These are phyloP conservation scores for Julus scanicus DNA, from an alignment of 2,888 invertebrate genomes.

Conservation along the genomic window DNA sequence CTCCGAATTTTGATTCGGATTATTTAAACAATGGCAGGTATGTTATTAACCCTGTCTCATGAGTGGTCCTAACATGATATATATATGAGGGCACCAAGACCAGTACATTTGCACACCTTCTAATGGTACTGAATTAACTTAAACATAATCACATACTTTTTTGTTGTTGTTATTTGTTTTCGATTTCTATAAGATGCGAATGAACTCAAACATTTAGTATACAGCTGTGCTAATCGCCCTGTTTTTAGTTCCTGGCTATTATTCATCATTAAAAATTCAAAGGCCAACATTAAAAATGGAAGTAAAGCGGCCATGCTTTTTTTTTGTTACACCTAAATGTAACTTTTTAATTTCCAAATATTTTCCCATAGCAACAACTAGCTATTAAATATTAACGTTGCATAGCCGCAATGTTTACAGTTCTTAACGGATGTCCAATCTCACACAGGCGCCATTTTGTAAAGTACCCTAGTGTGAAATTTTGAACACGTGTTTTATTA, in stretches of 20 bases:
- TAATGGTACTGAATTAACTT: too few relatives aligned
- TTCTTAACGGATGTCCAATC: not conserved
- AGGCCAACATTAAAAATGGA: slow-evolving; percentile 34
- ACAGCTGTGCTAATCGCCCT: not conserved
- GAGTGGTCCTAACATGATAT: too few relatives aligned
- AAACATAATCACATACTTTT: too few relatives aligned
- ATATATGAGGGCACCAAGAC: too few relatives aligned
- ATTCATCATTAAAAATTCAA: not conserved
- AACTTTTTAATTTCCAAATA: not conserved
- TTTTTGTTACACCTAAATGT: not conserved
- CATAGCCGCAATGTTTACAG: not conserved
- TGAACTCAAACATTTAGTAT: not conserved
- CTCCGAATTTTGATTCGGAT: too few relatives aligned
- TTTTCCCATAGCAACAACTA: not conserved
- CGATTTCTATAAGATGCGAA: slow-evolving; percentile 25
- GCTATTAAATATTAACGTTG: not conserved
- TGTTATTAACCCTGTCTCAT: too few relatives aligned
- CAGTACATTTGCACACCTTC: too few relatives aligned
- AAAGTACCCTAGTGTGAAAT: not conserved
- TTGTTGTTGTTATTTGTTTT: not conserved
- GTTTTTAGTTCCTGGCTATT: not conserved
- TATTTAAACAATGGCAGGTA: too few relatives aligned
- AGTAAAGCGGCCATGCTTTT: not conserved
- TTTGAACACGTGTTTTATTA: not conserved
- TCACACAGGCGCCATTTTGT: not conserved